These are phyloP conservation scores for Dermochelys coriacea DNA, from an alignment of 2,797 vertebrate genomes.

Conservation along the genomic window DNA sequence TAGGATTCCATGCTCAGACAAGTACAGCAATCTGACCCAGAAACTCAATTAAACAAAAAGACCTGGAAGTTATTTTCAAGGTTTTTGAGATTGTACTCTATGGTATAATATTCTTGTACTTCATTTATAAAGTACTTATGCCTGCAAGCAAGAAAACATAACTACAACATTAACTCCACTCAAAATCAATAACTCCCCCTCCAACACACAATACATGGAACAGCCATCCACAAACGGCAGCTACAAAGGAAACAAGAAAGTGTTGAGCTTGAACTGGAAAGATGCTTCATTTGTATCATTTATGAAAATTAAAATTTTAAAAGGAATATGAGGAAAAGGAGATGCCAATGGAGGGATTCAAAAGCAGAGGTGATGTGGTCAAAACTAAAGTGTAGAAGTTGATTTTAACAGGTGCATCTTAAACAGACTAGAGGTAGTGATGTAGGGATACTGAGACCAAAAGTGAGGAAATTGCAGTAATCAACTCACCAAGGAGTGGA, in stretches of 20 bases:
- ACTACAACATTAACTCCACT: neutral
- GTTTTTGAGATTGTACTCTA: neutral
- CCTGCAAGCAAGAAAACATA: neutral
- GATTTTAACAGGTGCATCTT: neutral
- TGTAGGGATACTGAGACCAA: neutral
- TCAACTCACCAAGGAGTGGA: neutral
- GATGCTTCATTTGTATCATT: neutral
- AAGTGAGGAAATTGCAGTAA: neutral
- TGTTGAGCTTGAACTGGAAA: neutral
- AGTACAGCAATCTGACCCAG: neutral
- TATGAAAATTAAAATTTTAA: neutral
- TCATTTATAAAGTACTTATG: neutral
- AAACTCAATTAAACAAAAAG: conserved; percentile 6
- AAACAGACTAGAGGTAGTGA: neutral
- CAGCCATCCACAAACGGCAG: fast-evolving
- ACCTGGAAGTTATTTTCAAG: neutral
- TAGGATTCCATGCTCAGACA: neutral
- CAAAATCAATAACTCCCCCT: neutral
- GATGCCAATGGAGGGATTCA: neutral
- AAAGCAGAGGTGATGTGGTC: neutral
- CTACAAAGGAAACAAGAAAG: neutral
- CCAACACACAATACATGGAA: neutral
- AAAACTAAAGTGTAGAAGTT: neutral
- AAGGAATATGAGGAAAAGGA: neutral
- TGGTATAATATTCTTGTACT: fast-evolving